Percentiles rank a stretch among this genome's conserved stretches.
Conservation (phyloP, 2,888 invertebrate genomes). For the Abscondita cerata region DNA sequence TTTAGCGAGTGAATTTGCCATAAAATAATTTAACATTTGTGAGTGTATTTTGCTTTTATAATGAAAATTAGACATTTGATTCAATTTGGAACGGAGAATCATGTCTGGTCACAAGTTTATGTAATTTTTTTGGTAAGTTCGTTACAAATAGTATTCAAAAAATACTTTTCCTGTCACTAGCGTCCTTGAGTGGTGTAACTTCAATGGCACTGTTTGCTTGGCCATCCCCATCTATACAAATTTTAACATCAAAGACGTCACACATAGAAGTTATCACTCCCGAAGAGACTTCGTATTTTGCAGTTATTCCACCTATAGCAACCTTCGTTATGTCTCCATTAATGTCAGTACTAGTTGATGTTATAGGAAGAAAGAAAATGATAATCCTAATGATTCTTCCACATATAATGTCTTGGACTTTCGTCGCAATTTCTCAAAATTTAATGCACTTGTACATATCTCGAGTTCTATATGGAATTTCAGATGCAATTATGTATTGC, state of each 20-base stretch:
- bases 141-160: too few relatives aligned
- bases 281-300: slow-evolving; percentile 51
- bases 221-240: slow-evolving; percentile 52
- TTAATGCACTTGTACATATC: slow-evolving; percentile 47
- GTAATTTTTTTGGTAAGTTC: too few relatives aligned
- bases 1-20: too few relatives aligned
- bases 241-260: slow-evolving; percentile 44
- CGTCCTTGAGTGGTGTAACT: slow-evolving; percentile 38
- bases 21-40: too few relatives aligned
- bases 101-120: too few relatives aligned
- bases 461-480: slow-evolving; percentile 46
- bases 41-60: too few relatives aligned
- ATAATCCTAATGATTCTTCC: slow-evolving; percentile 44
- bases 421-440: slow-evolving; percentile 42
- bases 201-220: slow-evolving; percentile 46
- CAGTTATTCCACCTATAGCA: slow-evolving; percentile 47
- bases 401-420: slow-evolving; percentile 43
- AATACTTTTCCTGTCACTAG: too few relatives aligned
- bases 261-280: slow-evolving; percentile 42
- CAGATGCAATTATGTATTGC: slow-evolving; percentile 45
- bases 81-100: too few relatives aligned
- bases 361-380: slow-evolving; percentile 45
- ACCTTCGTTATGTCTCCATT: slow-evolving; percentile 43
- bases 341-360: slow-evolving; percentile 44
- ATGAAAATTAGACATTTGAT: too few relatives aligned